Base-by-base conservation (phyloP, 2,888 invertebrate species). In the Kryphioiulus occultus region DNA sequence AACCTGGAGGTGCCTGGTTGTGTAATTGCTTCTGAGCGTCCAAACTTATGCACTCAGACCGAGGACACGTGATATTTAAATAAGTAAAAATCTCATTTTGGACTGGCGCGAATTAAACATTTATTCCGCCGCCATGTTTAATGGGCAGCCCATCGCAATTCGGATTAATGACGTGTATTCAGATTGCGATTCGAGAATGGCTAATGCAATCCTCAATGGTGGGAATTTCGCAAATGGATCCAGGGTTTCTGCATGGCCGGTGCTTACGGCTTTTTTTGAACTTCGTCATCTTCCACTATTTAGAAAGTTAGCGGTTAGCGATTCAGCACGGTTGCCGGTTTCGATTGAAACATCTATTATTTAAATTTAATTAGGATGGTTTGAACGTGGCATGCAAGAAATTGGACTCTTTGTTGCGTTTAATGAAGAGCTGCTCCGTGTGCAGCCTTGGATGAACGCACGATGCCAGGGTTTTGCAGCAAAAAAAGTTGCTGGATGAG, bases 331-430 rank as follows among this genome's bases (percentile, higher is more conserved):
- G 26, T 68, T 68, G 5, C 68, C 68, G 68, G 26, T 68, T 68
- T 68, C 68, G 68, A 68, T 68, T 68, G 68, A 68, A 68, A 26
- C 68, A 68, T 68, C 68, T 68, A 68, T 68, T 68, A 68, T 68
- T 68, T 68, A 68, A 68, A 68, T 68, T 68, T 68, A 68, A 68
- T 68, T 68, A 68, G 68, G 68, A 26, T 68, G 68, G 68, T 68
- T 68, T 68, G 68, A n/a, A 26, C 22, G 22, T 68, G 68, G 68
- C 68, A 68, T 10, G 26, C 68, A 68, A 68, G 68, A 68, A 68
- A 68, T 68, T 68, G 68, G 68, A 68, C 68, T 68, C 68, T 68
- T 68, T 68, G 68, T 68, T 68, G 68, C 68, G 68, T 68, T 68
- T 68, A 68, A 68, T 68, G 68, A 68, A 68, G 68, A 68, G 12